Evolutionary conservation across 2,113 vertebrate genomes (phyloP), one percentile per base, ranked within the genome.

Genomic region (Chionodraco myersi): DNA sequence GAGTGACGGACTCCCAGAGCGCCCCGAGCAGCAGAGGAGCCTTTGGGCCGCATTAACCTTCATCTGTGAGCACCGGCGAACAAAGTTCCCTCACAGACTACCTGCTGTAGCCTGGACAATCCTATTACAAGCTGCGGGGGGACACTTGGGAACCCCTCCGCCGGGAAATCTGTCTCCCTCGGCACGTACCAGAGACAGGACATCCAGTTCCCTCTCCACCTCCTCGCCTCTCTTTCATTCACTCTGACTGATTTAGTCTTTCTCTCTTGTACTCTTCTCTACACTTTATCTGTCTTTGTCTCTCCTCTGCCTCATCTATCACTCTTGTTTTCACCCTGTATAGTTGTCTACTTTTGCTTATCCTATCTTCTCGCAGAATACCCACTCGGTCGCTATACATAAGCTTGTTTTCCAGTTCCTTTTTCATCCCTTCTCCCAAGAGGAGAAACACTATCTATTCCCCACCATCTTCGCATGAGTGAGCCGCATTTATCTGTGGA

Each of bases 41-140:
- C 90, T 90, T 90, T 91, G 82, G 90, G 83, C 79, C 86, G 61
- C 84, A 68, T 88, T 91, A 93, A 93, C 92, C 91, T 91, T 87
- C 88, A 91, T 93, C 91, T 91, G 88, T 78, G 88, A 92, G 88
- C 67, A n/a, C 73, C 76, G 53, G 63, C 10, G 65, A 92, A 93
- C 89, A 90, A 91, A 90, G 91, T 92, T 90, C 85, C 79, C 80
- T 86, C 91, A 80, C 79, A 87, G 91, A 88, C 92, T 93, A 93
- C 92, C 91, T 91, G 92, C 93, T 92, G 92, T 48, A 92, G 82
- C 74, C 84, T 88, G 80, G 92, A 92, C 92, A 94, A 91, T 94
- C 90, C 84, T 91, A 94, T 93, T 93, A 94, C 53, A 63, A 85
- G 76, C 81, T 85, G 80, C 71, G 78, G 82, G 56, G 82, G 86